phyloP scores from a whole-genome alignment of 2,888 invertebrate genomes.

The Ichneumon xanthorius region DNA sequence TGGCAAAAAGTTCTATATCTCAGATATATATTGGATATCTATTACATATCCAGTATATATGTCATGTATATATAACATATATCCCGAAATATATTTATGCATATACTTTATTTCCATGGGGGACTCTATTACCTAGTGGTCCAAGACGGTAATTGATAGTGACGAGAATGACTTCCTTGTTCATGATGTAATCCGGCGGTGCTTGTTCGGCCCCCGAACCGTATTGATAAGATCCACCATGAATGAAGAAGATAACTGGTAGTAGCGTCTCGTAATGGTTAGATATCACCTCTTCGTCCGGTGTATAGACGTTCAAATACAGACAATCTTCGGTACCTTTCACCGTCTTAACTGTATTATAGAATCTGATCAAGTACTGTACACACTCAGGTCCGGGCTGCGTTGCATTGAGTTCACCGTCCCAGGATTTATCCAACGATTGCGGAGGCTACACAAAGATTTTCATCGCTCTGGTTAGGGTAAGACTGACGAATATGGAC shows the following conservation, averaged over 20 bases:
- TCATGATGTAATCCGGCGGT: slow-evolving; percentile 86
- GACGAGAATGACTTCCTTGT: slow-evolving; percentile 87
- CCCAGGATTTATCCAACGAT: slow-evolving; percentile 49
- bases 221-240: slow-evolving; percentile 83
- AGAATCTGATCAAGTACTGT: slow-evolving; percentile 53
- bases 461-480: not conserved
- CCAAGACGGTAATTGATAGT: slow-evolving; percentile 89
- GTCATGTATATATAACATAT: too few species aligned
- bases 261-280: slow-evolving; percentile 2
- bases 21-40: too few species aligned
- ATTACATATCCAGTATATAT: too few species aligned
- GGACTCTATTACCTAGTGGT: slow-evolving; percentile 86
- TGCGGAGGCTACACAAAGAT: slow-evolving; percentile 62
- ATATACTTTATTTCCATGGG: too few species aligned
- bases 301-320: slow-evolving; percentile 68
- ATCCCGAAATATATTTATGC: too few species aligned
- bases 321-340: slow-evolving; percentile 68
- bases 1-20: too few species aligned
- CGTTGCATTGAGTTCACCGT: slow-evolving; percentile 50
- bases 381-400: slow-evolving; percentile 53
- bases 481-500: not conserved
- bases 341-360: slow-evolving; percentile 43
- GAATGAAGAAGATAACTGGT: slow-evolving; percentile 62
- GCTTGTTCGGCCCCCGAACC: slow-evolving; percentile 80
- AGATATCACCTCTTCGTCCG: not conserved